These are phyloP conservation scores for Gortyna flavago DNA, from an alignment of 2,888 invertebrate species.

Conservation along the genomic window DNA sequence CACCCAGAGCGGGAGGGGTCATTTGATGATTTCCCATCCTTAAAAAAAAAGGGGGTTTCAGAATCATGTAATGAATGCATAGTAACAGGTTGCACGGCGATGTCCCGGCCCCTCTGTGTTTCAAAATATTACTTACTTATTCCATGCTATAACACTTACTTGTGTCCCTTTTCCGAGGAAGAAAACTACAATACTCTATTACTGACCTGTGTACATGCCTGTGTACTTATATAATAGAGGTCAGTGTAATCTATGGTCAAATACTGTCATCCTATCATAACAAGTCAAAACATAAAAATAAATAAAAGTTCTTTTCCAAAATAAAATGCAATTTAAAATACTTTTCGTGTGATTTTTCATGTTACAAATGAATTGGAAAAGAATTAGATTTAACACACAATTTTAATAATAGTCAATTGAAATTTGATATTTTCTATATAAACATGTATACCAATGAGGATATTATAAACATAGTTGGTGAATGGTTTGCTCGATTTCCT, in stretches of 20 bases:
- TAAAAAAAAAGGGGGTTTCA: too few relatives aligned
- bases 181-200: background rate
- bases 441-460: constrained; percentile 25
- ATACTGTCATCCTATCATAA: background rate
- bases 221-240: too few relatives aligned
- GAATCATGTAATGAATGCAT: too few relatives aligned
- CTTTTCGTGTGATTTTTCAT: too few relatives aligned
- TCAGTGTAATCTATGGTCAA: constrained; percentile 10
- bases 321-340: background rate
- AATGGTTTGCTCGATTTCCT: background rate
- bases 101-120: background rate
- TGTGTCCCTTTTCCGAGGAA: background rate
- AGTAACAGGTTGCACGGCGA: too few relatives aligned
- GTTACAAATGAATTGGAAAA: background rate
- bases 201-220: too few relatives aligned
- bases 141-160: background rate
- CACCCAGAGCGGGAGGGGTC: too few relatives aligned
- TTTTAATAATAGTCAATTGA: background rate
- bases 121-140: background rate
- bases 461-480: background rate
- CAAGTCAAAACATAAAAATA: background rate
- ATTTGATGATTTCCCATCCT: too few relatives aligned
- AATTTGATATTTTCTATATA: background rate
- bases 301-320: background rate
- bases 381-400: background rate